phyloP scores from a whole-genome alignment of 2,113 vertebrate genomes.

The Apeltes quadracus region DNA sequence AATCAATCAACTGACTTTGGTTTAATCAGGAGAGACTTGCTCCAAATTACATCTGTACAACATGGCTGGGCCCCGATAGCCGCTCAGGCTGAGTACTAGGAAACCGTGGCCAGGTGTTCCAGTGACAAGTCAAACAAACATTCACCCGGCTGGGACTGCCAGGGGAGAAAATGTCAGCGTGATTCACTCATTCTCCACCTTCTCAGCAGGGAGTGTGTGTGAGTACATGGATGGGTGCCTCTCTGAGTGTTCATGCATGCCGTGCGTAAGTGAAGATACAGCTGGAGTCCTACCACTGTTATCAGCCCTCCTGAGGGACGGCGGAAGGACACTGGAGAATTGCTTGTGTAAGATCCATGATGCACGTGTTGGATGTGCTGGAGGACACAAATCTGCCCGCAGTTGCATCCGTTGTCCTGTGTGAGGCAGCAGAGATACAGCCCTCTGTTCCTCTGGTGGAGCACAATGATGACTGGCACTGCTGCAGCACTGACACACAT shows the following conservation, averaged over 20 bases:
- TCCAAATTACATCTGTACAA: too few relatives aligned
- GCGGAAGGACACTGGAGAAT: constrained; percentile 51
- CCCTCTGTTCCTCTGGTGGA: constrained; percentile 34
- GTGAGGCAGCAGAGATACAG: constrained; percentile 81
- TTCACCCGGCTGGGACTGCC: constrained; percentile 45
- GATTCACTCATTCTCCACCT: constrained; percentile 56
- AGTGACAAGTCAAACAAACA: too few relatives aligned
- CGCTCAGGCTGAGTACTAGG: too few relatives aligned
- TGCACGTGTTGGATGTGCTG: constrained; percentile 29
- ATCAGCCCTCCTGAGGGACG: constrained; percentile 55
- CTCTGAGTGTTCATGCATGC: constrained; percentile 44
- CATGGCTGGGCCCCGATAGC: too few relatives aligned
- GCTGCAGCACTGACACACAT: constrained; percentile 66
- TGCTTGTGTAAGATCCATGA: constrained; percentile 57
- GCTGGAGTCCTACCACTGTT: constrained; percentile 58
- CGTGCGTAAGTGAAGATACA: constrained; percentile 52
- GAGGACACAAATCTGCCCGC: constrained; percentile 32
- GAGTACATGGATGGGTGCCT: constrained; percentile 13
- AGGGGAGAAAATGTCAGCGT: constrained; percentile 59
- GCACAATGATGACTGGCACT: constrained; percentile 37
- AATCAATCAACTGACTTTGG: too few relatives aligned
- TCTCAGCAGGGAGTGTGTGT: constrained; percentile 35
- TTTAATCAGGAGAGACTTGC: too few relatives aligned
- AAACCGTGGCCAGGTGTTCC: too few relatives aligned
- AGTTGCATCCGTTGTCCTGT: constrained; percentile 67